phyloP scores from a whole-genome alignment of 2,888 invertebrate species.

The Trypoxylon attenuatum region DNA sequence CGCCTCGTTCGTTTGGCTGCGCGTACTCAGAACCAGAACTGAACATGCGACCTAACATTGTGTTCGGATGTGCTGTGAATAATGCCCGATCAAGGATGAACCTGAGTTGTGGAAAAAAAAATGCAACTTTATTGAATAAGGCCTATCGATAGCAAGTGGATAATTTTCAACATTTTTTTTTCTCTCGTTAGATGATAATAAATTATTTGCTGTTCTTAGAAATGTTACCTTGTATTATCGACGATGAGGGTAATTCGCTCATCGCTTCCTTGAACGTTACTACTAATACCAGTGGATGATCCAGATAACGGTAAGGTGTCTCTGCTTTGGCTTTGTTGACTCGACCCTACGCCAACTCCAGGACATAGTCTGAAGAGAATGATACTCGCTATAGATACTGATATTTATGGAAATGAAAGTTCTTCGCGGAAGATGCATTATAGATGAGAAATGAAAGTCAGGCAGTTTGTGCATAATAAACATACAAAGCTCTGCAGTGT shows the following conservation, averaged over 20 bases:
- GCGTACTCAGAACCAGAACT: conserved; percentile 94
- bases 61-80: conserved; percentile 96
- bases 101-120: conserved; percentile 39
- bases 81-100: conserved; percentile 95
- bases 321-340: conserved; percentile 63
- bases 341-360: conserved; percentile 64
- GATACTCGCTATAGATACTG: no score
- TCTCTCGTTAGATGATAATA: no score
- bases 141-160: no score
- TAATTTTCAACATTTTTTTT: no score
- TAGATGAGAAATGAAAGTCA: conserved; percentile 5
- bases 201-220: background rate
- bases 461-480: conserved; percentile 25
- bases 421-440: background rate
- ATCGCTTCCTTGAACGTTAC: conserved; percentile 76
- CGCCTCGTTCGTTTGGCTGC: conserved; percentile 96
- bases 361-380: conserved; percentile 64
- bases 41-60: conserved; percentile 99
- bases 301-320: conserved; percentile 62
- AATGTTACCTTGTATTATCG: conserved; percentile 86
- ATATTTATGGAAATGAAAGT: background rate
- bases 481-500: conserved; percentile 37
- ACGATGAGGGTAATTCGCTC: conserved; percentile 95
- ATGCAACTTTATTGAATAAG: background rate
- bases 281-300: conserved; percentile 74